phyloP scores from a whole-genome alignment of 2,797 vertebrate species.

The Sebastes minor region DNA sequence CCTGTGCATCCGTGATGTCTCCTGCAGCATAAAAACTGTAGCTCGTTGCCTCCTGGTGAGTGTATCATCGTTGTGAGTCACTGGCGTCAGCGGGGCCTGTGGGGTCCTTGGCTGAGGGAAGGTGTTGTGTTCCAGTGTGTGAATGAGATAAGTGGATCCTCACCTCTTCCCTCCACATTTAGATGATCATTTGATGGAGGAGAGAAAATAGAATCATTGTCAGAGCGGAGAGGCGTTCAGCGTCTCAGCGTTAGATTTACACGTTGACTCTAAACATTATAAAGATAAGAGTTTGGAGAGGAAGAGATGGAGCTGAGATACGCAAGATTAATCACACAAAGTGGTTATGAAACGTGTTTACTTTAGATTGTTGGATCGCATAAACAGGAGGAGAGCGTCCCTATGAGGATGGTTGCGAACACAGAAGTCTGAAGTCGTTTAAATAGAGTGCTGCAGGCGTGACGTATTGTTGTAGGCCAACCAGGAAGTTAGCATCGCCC shows the following conservation, averaged over 20 bases:
- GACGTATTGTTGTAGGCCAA: too few species aligned
- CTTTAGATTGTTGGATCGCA: background rate
- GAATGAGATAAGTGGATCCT: constrained; percentile 60
- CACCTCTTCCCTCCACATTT: constrained; percentile 44
- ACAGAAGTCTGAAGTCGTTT: background rate
- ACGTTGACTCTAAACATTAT: background rate
- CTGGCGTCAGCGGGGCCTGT: constrained; percentile 43
- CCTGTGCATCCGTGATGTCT: constrained; percentile 28
- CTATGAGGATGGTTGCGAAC: background rate
- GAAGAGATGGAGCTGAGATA: background rate
- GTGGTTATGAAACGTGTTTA: constrained; percentile 33
- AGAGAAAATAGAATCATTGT: constrained; percentile 17
- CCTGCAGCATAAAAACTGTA: constrained; percentile 13
- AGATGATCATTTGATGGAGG: constrained; percentile 32
- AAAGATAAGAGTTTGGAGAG: background rate
- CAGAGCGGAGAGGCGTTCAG: background rate
- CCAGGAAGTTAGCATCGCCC: too few species aligned
- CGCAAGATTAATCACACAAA: constrained; percentile 2
- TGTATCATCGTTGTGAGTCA: constrained; percentile 62
- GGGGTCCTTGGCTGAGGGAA: constrained; percentile 46
- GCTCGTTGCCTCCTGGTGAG: constrained; percentile 32
- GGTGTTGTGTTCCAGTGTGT: constrained; percentile 63
- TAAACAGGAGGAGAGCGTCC: background rate
- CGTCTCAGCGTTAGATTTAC: background rate
- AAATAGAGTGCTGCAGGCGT: background rate